These are phyloP conservation scores for Pantherophis vulpinus DNA, from an alignment of 2,797 vertebrate species.

Conservation along the genomic window DNA sequence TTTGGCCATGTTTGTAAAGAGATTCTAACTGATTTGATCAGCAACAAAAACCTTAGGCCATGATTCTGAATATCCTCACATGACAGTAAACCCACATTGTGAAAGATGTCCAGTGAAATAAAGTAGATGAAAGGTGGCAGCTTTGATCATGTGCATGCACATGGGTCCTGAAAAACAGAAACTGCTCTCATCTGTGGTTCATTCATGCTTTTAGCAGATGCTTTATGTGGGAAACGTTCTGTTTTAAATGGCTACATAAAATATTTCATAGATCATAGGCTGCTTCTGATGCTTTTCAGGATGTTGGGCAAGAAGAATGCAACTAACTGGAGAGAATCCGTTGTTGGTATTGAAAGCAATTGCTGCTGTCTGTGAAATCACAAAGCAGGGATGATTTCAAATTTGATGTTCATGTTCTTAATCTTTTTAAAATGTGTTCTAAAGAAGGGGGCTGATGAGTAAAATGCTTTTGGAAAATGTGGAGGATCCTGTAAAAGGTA, in stretches of 20 bases:
- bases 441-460: not conserved
- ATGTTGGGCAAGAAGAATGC: conserved; percentile 26
- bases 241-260: conserved; percentile 18
- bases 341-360: conserved; percentile 29
- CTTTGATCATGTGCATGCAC: conserved; percentile 9
- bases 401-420: not conserved
- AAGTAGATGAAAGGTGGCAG: not conserved
- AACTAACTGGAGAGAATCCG: conserved; percentile 26
- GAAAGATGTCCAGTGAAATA: not conserved
- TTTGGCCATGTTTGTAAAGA: not conserved
- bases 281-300: conserved; percentile 1
- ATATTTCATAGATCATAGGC: conserved; percentile 21
- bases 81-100: not conserved
- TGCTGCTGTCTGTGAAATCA: conserved; percentile 33
- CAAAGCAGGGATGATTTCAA: conserved; percentile 40
- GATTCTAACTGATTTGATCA: not conserved
- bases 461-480: conserved; percentile 46
- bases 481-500: conserved; percentile 45
- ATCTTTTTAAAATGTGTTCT: not conserved
- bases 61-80: not conserved
- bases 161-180: not conserved
- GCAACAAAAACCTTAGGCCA: not conserved
- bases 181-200: not conserved
- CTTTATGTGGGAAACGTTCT: not conserved
- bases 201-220: conserved; percentile 10